Percentiles rank a stretch among this genome's conserved stretches.
phyloP scores from a whole-genome alignment of 2,797 vertebrate genomes.

The Lindbergichthys nudifrons region DNA sequence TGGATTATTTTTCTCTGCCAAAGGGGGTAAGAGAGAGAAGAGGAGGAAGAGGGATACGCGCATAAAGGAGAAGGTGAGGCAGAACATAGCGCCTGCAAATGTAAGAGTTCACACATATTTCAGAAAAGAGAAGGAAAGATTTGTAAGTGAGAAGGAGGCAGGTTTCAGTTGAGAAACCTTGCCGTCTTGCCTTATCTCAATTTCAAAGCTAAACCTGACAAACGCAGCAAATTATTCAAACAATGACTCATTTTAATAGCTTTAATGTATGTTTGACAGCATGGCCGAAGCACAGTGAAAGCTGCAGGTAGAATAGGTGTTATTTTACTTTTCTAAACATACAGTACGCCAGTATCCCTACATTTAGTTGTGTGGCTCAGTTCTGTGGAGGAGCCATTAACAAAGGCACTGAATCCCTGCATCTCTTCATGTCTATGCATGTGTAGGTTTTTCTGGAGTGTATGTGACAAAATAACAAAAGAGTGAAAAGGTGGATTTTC shows the following conservation, averaged over 20 bases:
- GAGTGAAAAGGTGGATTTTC: not conserved
- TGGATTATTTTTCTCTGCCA: constrained; percentile 58
- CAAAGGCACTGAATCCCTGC: not conserved
- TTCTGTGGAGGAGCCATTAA: not conserved
- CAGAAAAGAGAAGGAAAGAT: constrained; percentile 28
- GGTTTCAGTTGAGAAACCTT: constrained; percentile 32
- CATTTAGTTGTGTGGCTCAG: constrained; percentile 21
- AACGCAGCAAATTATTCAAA: constrained; percentile 32
- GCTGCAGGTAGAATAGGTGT: constrained; percentile 35
- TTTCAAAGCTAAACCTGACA: constrained; percentile 36
- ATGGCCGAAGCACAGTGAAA: constrained; percentile 7
- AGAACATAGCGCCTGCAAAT: constrained; percentile 52
- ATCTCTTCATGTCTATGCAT: not conserved
- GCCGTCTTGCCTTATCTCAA: constrained; percentile 39
- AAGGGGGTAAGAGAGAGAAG: constrained; percentile 26
- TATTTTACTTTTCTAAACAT: constrained; percentile 28
- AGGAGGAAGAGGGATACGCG: constrained; percentile 27
- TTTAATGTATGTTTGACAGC: no score
- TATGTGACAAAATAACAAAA: not conserved
- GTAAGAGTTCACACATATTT: constrained; percentile 64
- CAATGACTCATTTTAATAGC: not conserved
- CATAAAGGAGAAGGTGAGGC: constrained; percentile 44
- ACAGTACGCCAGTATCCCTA: constrained; percentile 2
- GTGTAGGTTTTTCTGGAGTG: not conserved
- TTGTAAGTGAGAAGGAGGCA: constrained; percentile 49